A percentile compares a stretch with the other conserved stretches of the same genome.
These are phyloP conservation scores for Fissipunctia ypsillon DNA, from an alignment of 2,888 invertebrate genomes.

Conservation along the genomic window DNA sequence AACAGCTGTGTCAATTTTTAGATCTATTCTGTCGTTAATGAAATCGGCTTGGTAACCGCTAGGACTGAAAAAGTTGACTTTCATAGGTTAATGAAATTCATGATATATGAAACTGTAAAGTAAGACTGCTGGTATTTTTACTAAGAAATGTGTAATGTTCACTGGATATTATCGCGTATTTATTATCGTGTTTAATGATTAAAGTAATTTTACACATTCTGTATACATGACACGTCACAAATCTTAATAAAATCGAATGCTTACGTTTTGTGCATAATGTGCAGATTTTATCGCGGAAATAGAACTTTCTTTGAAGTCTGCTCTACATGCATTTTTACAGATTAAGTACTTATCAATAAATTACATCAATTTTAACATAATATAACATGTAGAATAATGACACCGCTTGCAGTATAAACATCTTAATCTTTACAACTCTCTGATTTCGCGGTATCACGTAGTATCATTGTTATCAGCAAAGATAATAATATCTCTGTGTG, in stretches of 20 bases:
- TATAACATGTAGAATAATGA: slow-evolving; percentile 60
- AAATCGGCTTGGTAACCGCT: slow-evolving; percentile 66
- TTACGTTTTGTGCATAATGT: slow-evolving; percentile 15
- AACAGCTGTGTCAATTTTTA: slow-evolving; percentile 75
- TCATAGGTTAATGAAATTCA: slow-evolving; percentile 50
- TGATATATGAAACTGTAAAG: slow-evolving; percentile 53
- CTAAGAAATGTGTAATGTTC: slow-evolving; percentile 46
- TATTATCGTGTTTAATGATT: slow-evolving; percentile 46
- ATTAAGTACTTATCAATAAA: slow-evolving; percentile 50
- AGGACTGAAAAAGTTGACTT: slow-evolving; percentile 54
- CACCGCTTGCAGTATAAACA: slow-evolving; percentile 71
- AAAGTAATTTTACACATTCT: slow-evolving; percentile 35
- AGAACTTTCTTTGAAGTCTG: slow-evolving; percentile 31
- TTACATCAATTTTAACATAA: slow-evolving; percentile 53
- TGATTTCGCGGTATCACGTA: slow-evolving; percentile 81
- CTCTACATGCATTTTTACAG: slow-evolving; percentile 16
- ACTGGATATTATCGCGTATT: slow-evolving; percentile 35
- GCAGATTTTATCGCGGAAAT: slow-evolving; percentile 25
- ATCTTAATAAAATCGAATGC: slow-evolving; percentile 39
- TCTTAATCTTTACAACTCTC: slow-evolving; percentile 84
- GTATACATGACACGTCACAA: slow-evolving; percentile 24
- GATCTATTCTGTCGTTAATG: slow-evolving; percentile 57
- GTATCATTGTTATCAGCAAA: slow-evolving; percentile 74
- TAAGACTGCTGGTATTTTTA: slow-evolving; percentile 46
- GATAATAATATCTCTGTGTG: slow-evolving; percentile 78